Conservation (phyloP, 30 jellyfish, hydroid and myxozoan species). For the Hydra vulgaris region DNA sequence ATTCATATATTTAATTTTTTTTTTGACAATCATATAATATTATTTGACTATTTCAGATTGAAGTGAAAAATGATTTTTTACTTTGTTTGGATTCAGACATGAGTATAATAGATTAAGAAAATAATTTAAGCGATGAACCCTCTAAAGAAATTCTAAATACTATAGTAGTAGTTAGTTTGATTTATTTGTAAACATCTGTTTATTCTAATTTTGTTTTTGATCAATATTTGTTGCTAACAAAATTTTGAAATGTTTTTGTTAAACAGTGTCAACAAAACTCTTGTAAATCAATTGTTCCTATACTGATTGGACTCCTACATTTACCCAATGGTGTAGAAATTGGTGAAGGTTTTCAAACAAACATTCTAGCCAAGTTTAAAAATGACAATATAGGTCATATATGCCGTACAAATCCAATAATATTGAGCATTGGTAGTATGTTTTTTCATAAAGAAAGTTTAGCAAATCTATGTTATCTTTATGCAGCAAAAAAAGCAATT, state of each 20-base stretch:
- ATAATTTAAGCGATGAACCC: not conserved
- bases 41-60: not conserved
- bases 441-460: constrained; percentile 7
- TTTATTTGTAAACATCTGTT: not conserved
- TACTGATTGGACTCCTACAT: not conserved
- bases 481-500: not conserved
- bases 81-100: not conserved
- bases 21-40: too few relatives aligned
- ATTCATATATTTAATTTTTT: too few relatives aligned
- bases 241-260: not conserved
- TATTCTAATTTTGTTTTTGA: not conserved
- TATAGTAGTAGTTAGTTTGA: not conserved
- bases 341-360: not conserved
- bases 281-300: not conserved
- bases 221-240: not conserved
- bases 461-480: constrained; percentile 6
- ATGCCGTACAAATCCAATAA: constrained; percentile 1
- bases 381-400: constrained; percentile 1
- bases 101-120: not conserved
- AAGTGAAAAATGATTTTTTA: not conserved
- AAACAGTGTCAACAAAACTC: constrained; percentile 18
- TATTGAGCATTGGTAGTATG: constrained; percentile 4
- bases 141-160: not conserved
- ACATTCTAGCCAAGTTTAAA: not conserved
- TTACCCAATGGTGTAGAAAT: constrained; percentile 7